Base-by-base conservation (phyloP, 53 echinoderm and acorn worm genomes). In the Actinopyga echinites region DNA sequence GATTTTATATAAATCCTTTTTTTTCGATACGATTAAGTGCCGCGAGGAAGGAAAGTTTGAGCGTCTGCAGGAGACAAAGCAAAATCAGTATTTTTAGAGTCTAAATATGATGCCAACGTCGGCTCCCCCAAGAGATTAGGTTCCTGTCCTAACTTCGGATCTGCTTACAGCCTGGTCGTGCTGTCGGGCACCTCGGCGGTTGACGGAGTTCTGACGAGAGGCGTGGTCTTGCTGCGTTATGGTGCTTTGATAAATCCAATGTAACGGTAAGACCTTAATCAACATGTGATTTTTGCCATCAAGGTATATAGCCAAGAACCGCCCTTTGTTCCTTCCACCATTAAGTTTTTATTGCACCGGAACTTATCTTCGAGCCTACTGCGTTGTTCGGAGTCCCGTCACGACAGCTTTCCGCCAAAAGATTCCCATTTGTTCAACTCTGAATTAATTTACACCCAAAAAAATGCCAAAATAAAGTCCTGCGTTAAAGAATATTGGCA, bases 11-110 rank as follows among this genome's bases (percentile, higher is more conserved):
- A 80, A 60, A 60, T 62, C 43, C 34, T 68, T 89, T 86, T 78
- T 79, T 59, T 67, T 64, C 74, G 84, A 80, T 77, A 84, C 69
- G 80, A 79, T 85, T 79, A 68, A 89, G 71, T 89, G 89, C 89
- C 89, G 89, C 89, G 80, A 89, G 89, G 89, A 69, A 89, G 74
- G 64, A 58, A 83, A 42, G 73, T 77, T 78, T 78, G 84, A 83
- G 60, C 78, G 89, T 77, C 65, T 82, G 83, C 89, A 62, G 37
- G 21, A 80, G 63, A 80, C 81, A 80, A 80, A 80, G 81, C 60
- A 77, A 66, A 80, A 61, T 80, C 81, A 59, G 81, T 61, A 80
- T 80, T 80, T 61, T 44, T 61, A 11, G 29, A 62, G 22, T 62
- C 11, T 37, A 62, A 28, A 36, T 20, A 20, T 36, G 60, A 62